Base-by-base conservation (phyloP, 2,797 vertebrate genomes). In the Acridotheres tristis region DNA sequence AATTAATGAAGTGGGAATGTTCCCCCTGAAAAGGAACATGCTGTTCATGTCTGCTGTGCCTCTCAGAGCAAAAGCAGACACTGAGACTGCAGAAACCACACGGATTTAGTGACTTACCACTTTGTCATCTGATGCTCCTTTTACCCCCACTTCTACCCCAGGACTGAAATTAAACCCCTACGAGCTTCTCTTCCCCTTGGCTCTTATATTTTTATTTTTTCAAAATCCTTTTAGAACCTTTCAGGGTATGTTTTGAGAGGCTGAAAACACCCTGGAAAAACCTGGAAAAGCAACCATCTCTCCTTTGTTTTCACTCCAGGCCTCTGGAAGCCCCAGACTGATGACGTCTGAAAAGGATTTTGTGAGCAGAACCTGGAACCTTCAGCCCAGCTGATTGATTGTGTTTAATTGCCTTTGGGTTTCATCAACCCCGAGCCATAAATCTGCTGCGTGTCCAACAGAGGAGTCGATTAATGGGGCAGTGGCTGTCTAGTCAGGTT, bases 321-420 rank as follows among this genome's bases (percentile, higher is more conserved):
- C 47, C 62, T 62, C 71, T 81, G 0, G 0, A 80, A 95, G 71
- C 47, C 26, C 11, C 15, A 16, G 7, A 59, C 27, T 21, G 43
- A 29, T 5, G 36, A 81, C 2, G 0, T 79, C 71, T 90, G 91
- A 83, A 71, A 94, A 65, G 43, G 84, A 59, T 82, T 95, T 74
- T 0, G 0, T 0, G 4, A 82, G 74, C 73, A 82, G n/a, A 22
- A 79, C 48, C 80, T 89, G 96, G 93, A 92, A 90, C 81, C 59
- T 76, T 93, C 91, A 89, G 88, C 36, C 27, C 7, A 81, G 42
- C 87, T 74, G 94, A 96, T 54, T 48, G 94, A 95, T 94, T 80
- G 85, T 58, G 79, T 85, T 95, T 93, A 97, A 96, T 94, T 95
- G 92, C 93, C 82, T 93, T 95, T 94, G 92, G 93, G 89, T 95